These are phyloP conservation scores for Spinus pinus DNA, from an alignment of 2,797 vertebrate species.

Conservation along the genomic window DNA sequence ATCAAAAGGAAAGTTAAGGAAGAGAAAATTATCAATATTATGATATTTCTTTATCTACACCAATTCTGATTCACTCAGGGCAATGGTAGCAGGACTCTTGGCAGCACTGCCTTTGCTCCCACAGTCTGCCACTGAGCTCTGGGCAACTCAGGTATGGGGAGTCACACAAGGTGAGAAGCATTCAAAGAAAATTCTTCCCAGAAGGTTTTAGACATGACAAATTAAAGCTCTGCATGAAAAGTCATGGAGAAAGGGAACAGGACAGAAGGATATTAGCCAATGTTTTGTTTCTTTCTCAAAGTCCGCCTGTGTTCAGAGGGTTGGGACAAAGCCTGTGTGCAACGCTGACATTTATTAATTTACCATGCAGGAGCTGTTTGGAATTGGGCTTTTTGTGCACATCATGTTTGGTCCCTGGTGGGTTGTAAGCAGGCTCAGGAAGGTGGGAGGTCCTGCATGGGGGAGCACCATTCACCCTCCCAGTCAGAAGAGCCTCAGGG, in stretches of 20 bases:
- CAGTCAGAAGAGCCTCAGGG: background rate
- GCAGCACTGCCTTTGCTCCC: background rate
- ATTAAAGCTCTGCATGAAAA: background rate
- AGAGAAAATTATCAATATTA: background rate
- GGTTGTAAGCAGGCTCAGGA: background rate
- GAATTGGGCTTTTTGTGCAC: rapidly evolving
- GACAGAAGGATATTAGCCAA: background rate
- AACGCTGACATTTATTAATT: background rate
- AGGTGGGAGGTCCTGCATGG: no score
- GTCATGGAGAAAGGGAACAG: background rate
- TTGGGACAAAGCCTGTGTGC: rapidly evolving
- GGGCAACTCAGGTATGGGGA: background rate
- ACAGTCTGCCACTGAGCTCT: background rate
- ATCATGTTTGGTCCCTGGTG: background rate
- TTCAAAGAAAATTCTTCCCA: background rate
- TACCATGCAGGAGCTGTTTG: background rate
- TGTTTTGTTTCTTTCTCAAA: background rate
- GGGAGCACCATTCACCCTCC: background rate
- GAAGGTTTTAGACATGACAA: background rate
- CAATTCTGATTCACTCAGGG: background rate
- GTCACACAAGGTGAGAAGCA: background rate
- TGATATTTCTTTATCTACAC: background rate
- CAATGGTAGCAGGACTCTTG: background rate
- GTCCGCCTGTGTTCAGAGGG: background rate
- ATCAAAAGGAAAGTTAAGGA: background rate